Evolutionary conservation across 2,113 vertebrate species (phyloP), one percentile per base, ranked within the genome.

Genomic region (Tonatia bakeri): DNA sequence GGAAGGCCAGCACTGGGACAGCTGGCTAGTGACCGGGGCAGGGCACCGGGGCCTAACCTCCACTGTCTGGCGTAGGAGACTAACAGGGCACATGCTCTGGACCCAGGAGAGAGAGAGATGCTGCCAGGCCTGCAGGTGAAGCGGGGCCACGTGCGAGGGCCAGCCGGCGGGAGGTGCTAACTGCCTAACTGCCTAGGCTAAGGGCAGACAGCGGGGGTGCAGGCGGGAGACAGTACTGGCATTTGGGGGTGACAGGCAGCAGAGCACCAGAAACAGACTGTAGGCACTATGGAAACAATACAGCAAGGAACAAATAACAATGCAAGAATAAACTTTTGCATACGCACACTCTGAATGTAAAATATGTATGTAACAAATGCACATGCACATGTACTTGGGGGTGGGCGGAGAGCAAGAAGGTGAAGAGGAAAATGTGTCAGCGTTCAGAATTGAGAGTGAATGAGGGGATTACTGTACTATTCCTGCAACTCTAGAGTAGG

Each of bases 11-110:
- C 40, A 45, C 7, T 7, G 72, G 69, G 38, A 38, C 70, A 5
- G 40, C 24, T 73, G 70, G 15, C 72, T 75, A 40, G 28, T 28
- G 72, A 45, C 70, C 26, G 8, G 40, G 45, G 72, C 40, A 31
- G 40, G 43, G 40, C 40, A 73, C 72, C 40, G 28, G 43, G 36
- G 24, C 75, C 75, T 14, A 19, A 40, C 26, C 65, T 33, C 85
- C 43, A 7, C 38, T 1, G 13, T 3, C 73, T 28, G 15, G 33
- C 38, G 31, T 0, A 54, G 38, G 50, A 38, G 73, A 43, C 26
- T 40, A n/a, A 59, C 7, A 0, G 1, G 28, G 52, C 13, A 0
- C 1, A 9, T 26, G 4, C 10, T 31, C 75, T 26, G 33, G 16
- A 24, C 56, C 56, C 24, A 4, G 24, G 17, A 26, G 43, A 11